Evolutionary conservation across 2,797 vertebrate genomes (phyloP).

Genomic region (Fringilla coelebs): DNA sequence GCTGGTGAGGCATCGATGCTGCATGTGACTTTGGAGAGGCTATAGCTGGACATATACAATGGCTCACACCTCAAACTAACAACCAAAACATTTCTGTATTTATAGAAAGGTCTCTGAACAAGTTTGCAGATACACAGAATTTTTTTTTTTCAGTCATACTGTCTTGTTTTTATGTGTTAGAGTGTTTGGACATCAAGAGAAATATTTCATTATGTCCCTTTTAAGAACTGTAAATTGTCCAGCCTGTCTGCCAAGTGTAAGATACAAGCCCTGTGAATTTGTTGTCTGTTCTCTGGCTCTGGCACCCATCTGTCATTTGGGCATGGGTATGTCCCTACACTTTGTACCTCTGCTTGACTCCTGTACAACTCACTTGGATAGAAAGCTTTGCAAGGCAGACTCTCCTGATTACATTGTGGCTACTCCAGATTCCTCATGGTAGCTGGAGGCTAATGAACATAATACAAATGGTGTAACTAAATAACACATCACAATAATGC

Average conservation of each 20-base stretch:
- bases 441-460: background rate
- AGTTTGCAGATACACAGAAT: background rate
- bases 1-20: background rate
- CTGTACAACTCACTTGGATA: background rate
- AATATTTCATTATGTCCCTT: background rate
- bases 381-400: background rate
- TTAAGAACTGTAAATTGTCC: background rate
- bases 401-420: accelerated
- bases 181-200: background rate
- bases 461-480: background rate
- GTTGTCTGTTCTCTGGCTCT: background rate
- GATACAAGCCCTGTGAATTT: background rate
- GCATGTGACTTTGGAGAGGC: background rate
- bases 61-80: background rate
- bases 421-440: background rate
- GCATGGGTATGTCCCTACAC: background rate
- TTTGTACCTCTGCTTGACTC: background rate
- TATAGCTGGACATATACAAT: background rate
- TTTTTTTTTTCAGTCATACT: background rate
- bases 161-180: background rate
- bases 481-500: background rate
- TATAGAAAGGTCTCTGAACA: background rate
- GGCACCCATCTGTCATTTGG: background rate
- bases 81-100: background rate
- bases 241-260: background rate